Evolutionary conservation across 2,113 vertebrate genomes (phyloP).

Genomic region (Onychorhynchus coronatus): DNA sequence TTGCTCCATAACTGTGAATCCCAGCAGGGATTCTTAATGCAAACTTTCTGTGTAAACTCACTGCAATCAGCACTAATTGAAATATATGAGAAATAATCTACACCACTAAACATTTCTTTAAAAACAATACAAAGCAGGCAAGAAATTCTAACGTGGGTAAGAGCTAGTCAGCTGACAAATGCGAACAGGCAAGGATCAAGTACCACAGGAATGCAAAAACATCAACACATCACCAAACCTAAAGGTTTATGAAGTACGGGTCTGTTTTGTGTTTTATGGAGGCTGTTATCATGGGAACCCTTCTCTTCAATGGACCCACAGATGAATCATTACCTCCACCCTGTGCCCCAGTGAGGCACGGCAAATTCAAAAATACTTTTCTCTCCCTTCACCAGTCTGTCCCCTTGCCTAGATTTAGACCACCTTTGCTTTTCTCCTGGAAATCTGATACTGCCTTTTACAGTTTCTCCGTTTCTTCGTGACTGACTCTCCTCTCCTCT

Average conservation of each 20-base stretch:
- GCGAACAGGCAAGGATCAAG: background rate
- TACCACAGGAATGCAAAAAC: background rate
- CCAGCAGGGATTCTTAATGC: background rate
- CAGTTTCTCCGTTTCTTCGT: background rate
- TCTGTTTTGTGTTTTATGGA: background rate
- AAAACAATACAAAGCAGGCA: background rate
- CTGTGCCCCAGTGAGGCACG: background rate
- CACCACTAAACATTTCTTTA: background rate
- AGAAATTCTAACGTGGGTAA: fast-evolving
- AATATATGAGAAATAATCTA: background rate
- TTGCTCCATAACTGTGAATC: background rate
- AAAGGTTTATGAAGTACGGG: background rate
- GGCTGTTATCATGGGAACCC: background rate
- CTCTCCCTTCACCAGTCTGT: background rate
- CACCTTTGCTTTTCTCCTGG: background rate
- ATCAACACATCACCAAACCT: background rate
- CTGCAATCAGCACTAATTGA: background rate
- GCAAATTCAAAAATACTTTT: background rate
- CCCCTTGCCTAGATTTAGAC: background rate
- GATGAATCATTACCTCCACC: slow-evolving; percentile 2
- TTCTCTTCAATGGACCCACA: background rate
- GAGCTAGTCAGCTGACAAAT: background rate
- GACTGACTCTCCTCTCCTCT: no score
- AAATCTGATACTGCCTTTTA: background rate
- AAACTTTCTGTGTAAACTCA: background rate